Evolutionary conservation across 2,113 vertebrate genomes (phyloP), one percentile per base, ranked within the genome.

Genomic region (Neodon shergylaensis): DNA sequence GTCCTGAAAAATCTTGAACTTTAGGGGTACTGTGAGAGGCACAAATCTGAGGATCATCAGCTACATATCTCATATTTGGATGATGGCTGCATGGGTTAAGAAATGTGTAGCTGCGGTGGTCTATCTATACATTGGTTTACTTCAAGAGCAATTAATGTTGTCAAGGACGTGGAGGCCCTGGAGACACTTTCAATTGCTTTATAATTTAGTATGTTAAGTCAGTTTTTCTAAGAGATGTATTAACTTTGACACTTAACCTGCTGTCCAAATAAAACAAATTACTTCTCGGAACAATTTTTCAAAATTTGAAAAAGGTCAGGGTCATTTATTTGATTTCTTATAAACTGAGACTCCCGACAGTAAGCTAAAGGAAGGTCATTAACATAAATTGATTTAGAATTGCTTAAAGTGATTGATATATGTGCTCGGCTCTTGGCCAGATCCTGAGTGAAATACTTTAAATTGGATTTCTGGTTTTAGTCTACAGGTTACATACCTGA

Each of bases 271-370:
- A 91, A 88, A 88, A 66, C 54, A 95, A 88, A 88, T 87, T 91
- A 91, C 72, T 93, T 79, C 52, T 93, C n/a, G n/a, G 39, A 88
- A 85, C 33, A 52, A 84, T 83, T 96, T 91, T 91, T 77, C 24
- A 93, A n/a, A 78, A 94, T 49, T 84, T 94, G 47, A 39, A 84
- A 88, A 94, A 97, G 82, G n/a, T 93, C 90, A 79, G 87, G 16
- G 63, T 78, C 36, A 52, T 91, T 91, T 95, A 94, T 91, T 94
- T 94, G 63, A 88, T 94, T 95, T 96, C 90, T 93, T 88, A 95
- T 16, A 94, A 89, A 76, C 31, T 1, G 21, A 90, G 70, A 84
- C 39, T 88, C 33, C 77, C 83, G n/a, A 44, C 3, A 42, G 49
- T 78, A 96, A 88, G 22, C 52, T 94, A 84, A 44, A 42, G 36